Conservation (phyloP, 1,140 invertebrate genomes). For the Drosophila carrolli region DNA sequence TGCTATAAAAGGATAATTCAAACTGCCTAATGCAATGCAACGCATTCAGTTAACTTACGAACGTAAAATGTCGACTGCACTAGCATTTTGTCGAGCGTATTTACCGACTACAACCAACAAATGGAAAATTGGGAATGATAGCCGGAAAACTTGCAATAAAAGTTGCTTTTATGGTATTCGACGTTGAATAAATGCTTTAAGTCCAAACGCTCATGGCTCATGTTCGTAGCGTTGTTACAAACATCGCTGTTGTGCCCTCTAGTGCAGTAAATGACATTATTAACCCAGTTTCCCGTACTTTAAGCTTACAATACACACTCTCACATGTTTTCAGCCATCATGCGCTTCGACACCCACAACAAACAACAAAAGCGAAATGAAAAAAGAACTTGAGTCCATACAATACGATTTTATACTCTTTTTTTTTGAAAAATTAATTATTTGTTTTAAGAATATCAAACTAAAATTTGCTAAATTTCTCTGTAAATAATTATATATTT, state of each 20-base stretch:
- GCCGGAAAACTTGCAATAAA: conserved; percentile 41
- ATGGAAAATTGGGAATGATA: conserved; percentile 21
- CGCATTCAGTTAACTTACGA: too few relatives aligned
- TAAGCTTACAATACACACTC: conserved; percentile 49
- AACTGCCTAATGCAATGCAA: too few relatives aligned
- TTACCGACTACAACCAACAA: conserved; percentile 6
- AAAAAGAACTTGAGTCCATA: conserved; percentile 4
- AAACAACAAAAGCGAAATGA: conserved; percentile 24
- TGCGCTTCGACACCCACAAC: conserved; percentile 73
- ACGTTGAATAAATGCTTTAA: conserved; percentile 45
- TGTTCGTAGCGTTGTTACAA: conserved; percentile 40
- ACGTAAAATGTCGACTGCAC: neutral
- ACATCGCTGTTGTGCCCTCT: conserved; percentile 40
- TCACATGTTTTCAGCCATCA: conserved; percentile 39
- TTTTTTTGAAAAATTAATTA: neutral
- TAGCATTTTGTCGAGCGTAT: conserved; percentile 36
- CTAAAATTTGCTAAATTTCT: too few relatives aligned
- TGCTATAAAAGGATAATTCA: too few relatives aligned
- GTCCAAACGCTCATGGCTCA: conserved; percentile 19
- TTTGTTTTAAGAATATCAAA: too few relatives aligned
- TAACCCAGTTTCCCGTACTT: conserved; percentile 73
- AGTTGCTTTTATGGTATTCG: conserved; percentile 43
- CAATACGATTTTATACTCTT: neutral
- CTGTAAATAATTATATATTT: too few relatives aligned
- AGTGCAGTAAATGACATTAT: conserved; percentile 80